phyloP scores from a whole-genome alignment of 92 coral and sea anemone species.

The Meandrina meandrites region DNA sequence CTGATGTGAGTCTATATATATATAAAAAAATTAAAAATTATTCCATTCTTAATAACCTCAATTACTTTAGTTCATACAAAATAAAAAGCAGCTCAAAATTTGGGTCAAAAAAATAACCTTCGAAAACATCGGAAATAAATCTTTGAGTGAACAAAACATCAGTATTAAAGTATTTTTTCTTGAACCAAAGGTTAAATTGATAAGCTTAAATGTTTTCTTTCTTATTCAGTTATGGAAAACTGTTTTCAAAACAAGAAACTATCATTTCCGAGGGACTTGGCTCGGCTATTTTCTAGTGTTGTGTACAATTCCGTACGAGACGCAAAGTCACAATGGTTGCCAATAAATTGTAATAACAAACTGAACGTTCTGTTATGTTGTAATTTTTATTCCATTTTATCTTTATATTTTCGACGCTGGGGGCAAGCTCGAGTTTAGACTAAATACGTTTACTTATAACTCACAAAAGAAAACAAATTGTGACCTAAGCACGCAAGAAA shows the following conservation, averaged over 20 bases:
- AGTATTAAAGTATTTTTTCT: not conserved
- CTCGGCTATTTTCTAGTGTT: not conserved
- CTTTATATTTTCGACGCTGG: not conserved
- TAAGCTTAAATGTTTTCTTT: not conserved
- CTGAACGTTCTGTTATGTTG: not conserved
- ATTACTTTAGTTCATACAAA: not conserved
- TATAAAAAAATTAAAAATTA: not conserved
- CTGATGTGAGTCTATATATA: not conserved
- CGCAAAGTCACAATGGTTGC: not conserved
- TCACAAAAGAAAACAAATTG: not conserved
- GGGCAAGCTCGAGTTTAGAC: not conserved
- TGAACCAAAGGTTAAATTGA: not conserved
- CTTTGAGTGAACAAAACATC: not conserved
- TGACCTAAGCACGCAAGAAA: not conserved
- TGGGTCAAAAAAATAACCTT: not conserved
- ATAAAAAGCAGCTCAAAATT: not conserved
- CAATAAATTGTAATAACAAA: not conserved
- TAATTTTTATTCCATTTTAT: not conserved
- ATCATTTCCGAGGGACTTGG: not conserved
- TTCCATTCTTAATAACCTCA: not conserved
- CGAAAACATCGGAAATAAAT: not conserved
- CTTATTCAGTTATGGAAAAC: not conserved
- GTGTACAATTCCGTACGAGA: not conserved
- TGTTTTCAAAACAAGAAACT: constrained; percentile 6
- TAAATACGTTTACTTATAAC: not conserved